phyloP scores from a whole-genome alignment of 2,888 invertebrate species.

The Caenorhabditis japonica region DNA sequence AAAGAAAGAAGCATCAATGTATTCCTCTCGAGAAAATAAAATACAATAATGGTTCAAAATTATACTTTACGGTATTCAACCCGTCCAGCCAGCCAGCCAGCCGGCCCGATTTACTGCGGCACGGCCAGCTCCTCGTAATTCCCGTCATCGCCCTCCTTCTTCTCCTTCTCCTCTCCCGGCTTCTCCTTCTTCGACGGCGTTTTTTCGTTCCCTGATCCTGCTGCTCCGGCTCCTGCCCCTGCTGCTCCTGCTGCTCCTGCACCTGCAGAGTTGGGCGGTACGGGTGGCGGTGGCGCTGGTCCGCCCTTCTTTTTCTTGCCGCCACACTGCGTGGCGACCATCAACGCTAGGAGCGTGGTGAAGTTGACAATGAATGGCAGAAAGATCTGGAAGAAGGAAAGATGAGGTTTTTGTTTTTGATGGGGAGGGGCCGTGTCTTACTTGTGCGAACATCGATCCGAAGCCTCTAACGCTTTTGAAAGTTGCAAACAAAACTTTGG shows the following conservation, averaged over 20 bases:
- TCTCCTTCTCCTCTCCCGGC: neutral
- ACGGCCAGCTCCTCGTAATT: slow-evolving; percentile 16
- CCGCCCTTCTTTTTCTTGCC: slow-evolving; percentile 6
- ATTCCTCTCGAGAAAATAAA: neutral
- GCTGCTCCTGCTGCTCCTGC: neutral
- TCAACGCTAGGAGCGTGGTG: neutral
- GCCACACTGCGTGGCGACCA: neutral
- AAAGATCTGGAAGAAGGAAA: too few species aligned
- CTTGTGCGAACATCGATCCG: slow-evolving; percentile 9
- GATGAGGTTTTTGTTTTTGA: too few species aligned
- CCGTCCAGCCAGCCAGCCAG: neutral
- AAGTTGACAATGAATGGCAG: slow-evolving; percentile 9
- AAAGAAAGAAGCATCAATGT: too few species aligned
- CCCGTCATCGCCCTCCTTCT: slow-evolving; percentile 7
- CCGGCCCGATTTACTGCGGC: neutral
- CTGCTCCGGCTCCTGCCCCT: slow-evolving; percentile 1
- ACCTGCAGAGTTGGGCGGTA: too few species aligned
- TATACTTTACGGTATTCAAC: neutral
- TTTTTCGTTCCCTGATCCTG: slow-evolving; percentile 1
- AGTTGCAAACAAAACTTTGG: neutral
- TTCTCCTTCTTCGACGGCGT: slow-evolving; percentile 1
- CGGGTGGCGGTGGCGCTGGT: neutral
- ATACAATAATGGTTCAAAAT: neutral
- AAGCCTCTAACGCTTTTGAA: neutral
- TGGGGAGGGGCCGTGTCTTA: too few species aligned